Base-by-base conservation (phyloP, 2,888 invertebrate species). In the Pammene fasciana region DNA sequence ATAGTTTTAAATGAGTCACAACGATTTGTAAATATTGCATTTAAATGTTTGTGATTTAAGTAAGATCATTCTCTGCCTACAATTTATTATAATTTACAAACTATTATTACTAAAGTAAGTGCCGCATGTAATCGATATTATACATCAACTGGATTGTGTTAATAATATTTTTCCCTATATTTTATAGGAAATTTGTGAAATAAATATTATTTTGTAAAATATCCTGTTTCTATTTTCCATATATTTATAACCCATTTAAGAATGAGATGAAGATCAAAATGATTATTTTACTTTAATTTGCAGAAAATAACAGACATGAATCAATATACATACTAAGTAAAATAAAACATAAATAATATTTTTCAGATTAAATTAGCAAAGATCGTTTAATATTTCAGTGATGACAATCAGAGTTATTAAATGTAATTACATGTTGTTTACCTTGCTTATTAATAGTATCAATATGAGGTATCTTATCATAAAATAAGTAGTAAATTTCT, bases 21-120 rank as follows among this genome's bases (percentile, higher is more conserved):
- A 75, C 74, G 71, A 76, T 79, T 67, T 90, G 89, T 91, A 90
- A 89, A 91, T 90, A 90, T 86, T 89, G 92, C 91, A 91, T 92
- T 92, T 92, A 88, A 81, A 83, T 78, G 79, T 88, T 88, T 89
- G 89, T 89, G 88, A 88, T 89, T 84, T 80, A 81, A 73, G 75
- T 80, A 76, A 87, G 84, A 82, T 81, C 80, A 77, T 80, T 83
- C 74, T 80, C 78, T 72, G 65, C 60, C 65, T 71, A 70, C 54
- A 70, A 65, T 71, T 65, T 65, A 55, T 59, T 77, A 84, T 84
- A 78, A 82, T 81, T 84, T 83, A 82, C 80, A 76, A 78, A 76
- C 71, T 80, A 78, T n/a, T 74, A 72, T 72, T 67, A 75, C 73
- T 86, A 52, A 41, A 85, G 76, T 89, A 88, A 86, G 89, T 79